Evolutionary conservation across 2,797 vertebrate genomes (phyloP), one percentile per base, ranked within the genome.

Genomic region (Dryobates pubescens): DNA sequence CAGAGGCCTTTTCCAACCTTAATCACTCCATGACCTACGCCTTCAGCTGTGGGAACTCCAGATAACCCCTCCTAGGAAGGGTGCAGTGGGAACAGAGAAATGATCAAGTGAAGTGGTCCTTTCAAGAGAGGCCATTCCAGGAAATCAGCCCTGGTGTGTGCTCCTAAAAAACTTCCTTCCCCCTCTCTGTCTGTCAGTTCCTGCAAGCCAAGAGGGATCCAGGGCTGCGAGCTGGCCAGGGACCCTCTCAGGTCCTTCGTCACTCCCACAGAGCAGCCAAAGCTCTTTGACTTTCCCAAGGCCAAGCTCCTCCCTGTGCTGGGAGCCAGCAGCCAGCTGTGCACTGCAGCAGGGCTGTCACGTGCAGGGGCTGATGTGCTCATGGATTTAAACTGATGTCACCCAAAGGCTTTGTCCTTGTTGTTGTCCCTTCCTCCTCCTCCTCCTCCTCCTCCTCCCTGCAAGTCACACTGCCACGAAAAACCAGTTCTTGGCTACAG

Each of bases 141-240:
- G 72, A 82, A 91, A 88, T 5, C 51, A 32, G 54, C 26, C 34
- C 92, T 14, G 2, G 6, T 78, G 53, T 43, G 56, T 22, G 62
- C 88, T 70, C 59, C 73, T 89, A 41, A 94, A 90, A 90, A 82
- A 62, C 87, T 71, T 89, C 86, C 85, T 88, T 85, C 72, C 76
- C 78, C 18, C 26, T 67, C 5, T 10, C 41, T 71, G 59, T 69
- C 53, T 69, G 29, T 7, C 2, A 6, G 27, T 7, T 74, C 65
- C 65, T 32, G 73, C 0, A 24, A 65, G 77, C 32, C 70, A 56
- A 29, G 47, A 79, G 12, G 17, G 67, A 61, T 8, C 32, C 49
- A 27, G 72, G 56, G 56, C 69, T 82, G 38, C 0, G 69, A 76
- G 63, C 1, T 34, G 79, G 76, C 65, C 79, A 64, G 38, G 56